Base-by-base conservation (phyloP, 35 echinoderm and acorn worm species). In the Lytechinus pictus region DNA sequence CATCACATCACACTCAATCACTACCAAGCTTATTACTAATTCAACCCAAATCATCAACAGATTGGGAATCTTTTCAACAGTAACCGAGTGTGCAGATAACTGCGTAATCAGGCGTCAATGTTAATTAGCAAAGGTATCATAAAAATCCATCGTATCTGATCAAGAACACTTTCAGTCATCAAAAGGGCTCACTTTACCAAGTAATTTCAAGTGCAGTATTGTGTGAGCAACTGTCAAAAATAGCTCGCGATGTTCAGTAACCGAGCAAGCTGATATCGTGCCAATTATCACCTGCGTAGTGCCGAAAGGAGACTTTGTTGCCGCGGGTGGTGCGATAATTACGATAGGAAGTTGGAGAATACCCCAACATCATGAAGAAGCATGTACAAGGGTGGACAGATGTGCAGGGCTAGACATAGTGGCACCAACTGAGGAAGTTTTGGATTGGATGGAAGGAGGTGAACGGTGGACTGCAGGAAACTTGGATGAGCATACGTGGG, bases 341-440 rank as follows among this genome's bases (percentile, higher is more conserved):
- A 55, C 54, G 28, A 55, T 28, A 10, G 92, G 92, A 93, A 93
- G 54, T 44, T 28, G 92, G n/a, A 55, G 53, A 33, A 93, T 93
- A 54, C 92, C 92, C 27, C 11, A 10, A 93, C 92, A 93, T 93
- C 54, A 54, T 54, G 5, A 24, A 44, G 28, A 52, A 5, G 88
- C 4, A 52, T 24, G 52, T 7, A 90, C 16, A 14, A 90, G 52
- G 88, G 52, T 54, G 52, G 88, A 90, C 9, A 90, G 88, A 21
- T 9, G 88, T 12, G 27, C 9, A 14, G 27, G 54, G 14, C 92
- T 24, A 93, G 92, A 93, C 92, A 27, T 54, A 27, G 54, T 28
- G 92, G 92, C 92, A 93, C 92, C 92, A 53, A 54, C 92, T 10
- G 21, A 57, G 92, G 92, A 93, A 90, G 88, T 90, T 90, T 90